phyloP scores from a whole-genome alignment of 2,797 vertebrate species.

The Acanthis flammea region DNA sequence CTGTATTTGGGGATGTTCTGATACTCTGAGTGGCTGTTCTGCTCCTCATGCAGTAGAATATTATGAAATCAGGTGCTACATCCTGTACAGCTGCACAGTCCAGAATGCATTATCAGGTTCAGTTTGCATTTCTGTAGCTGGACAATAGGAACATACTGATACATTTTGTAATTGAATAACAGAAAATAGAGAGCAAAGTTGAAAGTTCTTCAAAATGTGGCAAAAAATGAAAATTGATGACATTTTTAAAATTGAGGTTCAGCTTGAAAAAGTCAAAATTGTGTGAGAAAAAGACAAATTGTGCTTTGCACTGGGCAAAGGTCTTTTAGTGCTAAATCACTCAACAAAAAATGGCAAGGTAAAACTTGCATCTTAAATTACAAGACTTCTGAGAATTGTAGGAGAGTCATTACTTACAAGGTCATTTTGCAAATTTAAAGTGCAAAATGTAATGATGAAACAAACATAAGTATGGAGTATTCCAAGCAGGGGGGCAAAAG shows the following conservation, averaged over 20 bases:
- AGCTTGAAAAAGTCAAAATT: neutral
- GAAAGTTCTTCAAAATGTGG: neutral
- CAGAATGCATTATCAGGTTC: neutral
- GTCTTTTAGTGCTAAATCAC: neutral
- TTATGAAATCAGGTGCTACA: neutral
- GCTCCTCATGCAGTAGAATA: neutral
- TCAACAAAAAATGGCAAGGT: neutral
- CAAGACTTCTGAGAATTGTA: neutral
- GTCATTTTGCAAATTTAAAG: neutral
- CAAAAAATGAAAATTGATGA: neutral
- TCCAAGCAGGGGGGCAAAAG: neutral
- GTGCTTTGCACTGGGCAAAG: neutral
- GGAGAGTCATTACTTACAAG: neutral
- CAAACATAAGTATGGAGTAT: neutral
- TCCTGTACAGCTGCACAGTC: neutral
- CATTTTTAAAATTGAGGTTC: constrained; percentile 4
- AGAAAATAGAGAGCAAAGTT: neutral
- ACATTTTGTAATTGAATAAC: neutral
- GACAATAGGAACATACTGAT: neutral
- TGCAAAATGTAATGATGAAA: neutral
- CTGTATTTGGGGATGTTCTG: neutral
- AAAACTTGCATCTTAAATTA: neutral
- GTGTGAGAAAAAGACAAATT: constrained; percentile 10
- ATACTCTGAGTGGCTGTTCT: neutral
- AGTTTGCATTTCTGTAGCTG: neutral